Percentiles rank a stretch among this genome's conserved stretches.
Evolutionary conservation across 2,888 invertebrate species (phyloP).

Genomic region (Andrena fulva): DNA sequence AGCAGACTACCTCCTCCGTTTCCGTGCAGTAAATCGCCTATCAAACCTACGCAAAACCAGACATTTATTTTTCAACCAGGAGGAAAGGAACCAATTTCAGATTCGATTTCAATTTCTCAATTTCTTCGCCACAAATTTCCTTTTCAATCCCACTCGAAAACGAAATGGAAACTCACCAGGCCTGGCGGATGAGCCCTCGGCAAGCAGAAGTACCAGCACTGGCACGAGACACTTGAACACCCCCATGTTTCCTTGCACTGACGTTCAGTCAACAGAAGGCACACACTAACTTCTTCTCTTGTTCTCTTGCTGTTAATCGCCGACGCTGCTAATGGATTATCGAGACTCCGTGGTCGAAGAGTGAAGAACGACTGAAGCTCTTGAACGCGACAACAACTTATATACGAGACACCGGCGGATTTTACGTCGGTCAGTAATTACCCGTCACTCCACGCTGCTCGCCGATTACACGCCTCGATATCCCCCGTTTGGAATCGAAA

Average conservation of each 20-base stretch:
- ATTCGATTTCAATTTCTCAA: too few species aligned
- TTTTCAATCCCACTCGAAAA: not conserved
- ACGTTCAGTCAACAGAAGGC: not conserved
- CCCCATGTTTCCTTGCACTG: constrained; percentile 68
- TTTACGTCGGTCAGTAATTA: constrained; percentile 75
- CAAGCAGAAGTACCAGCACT: constrained; percentile 75
- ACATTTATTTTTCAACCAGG: not conserved
- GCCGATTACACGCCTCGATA: not conserved
- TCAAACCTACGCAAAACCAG: constrained; percentile 54
- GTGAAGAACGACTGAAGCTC: constrained; percentile 79
- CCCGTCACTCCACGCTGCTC: constrained; percentile 2
- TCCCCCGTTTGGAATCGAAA: too few species aligned
- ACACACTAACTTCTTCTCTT: constrained; percentile 21
- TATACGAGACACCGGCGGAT: constrained; percentile 76
- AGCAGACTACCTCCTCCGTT: constrained; percentile 59
- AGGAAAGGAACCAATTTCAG: too few species aligned
- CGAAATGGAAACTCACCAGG: constrained; percentile 74
- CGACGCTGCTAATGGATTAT: constrained; percentile 15
- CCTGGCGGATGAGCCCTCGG: constrained; percentile 67
- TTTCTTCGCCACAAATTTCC: too few species aligned
- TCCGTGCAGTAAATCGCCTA: constrained; percentile 41
- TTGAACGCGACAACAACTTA: constrained; percentile 78
- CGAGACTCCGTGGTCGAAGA: constrained; percentile 68
- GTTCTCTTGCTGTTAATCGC: not conserved
- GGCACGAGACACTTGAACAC: constrained; percentile 76